A percentile compares a stretch with the other conserved stretches of the same genome.
phyloP scores from a whole-genome alignment of 2,113 vertebrate species.

The Ariopsis seemanni region DNA sequence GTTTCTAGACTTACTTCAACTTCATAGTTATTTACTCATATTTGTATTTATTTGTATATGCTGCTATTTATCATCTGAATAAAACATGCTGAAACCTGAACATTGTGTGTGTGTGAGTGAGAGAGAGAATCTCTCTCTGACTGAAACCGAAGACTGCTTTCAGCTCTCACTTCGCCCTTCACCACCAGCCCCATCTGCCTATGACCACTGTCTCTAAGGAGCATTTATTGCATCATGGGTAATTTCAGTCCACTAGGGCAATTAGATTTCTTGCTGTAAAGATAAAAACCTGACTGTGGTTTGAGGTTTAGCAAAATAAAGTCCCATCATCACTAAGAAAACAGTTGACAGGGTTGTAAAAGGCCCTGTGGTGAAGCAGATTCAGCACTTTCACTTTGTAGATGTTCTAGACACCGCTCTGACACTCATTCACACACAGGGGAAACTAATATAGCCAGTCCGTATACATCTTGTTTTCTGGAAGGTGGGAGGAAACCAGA shows the following conservation, averaged over 20 bases:
- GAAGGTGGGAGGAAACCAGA: background rate
- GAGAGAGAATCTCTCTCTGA: background rate
- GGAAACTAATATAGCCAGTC: background rate
- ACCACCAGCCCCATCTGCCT: conserved; percentile 26
- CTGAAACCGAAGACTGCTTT: conserved; percentile 36
- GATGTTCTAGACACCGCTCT: background rate
- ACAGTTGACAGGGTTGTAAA: conserved; percentile 3
- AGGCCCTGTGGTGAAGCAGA: conserved; percentile 7
- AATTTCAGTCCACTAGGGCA: conserved; percentile 53
- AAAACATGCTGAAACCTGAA: background rate
- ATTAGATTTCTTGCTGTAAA: conserved; percentile 57
- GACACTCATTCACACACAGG: background rate
- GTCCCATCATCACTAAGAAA: background rate
- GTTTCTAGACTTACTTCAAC: background rate
- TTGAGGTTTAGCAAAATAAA: conserved; percentile 30
- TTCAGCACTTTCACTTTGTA: background rate
- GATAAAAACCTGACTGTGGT: conserved; percentile 34
- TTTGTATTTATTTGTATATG: background rate
- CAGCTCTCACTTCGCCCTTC: background rate
- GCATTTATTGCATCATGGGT: conserved; percentile 60
- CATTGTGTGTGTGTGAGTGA: background rate
- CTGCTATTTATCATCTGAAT: background rate
- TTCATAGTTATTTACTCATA: background rate
- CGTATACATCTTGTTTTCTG: background rate
- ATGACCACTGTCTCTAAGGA: conserved; percentile 45